Conservation (phyloP, 2,113 vertebrate species). For the Chloropsis hardwickii region DNA sequence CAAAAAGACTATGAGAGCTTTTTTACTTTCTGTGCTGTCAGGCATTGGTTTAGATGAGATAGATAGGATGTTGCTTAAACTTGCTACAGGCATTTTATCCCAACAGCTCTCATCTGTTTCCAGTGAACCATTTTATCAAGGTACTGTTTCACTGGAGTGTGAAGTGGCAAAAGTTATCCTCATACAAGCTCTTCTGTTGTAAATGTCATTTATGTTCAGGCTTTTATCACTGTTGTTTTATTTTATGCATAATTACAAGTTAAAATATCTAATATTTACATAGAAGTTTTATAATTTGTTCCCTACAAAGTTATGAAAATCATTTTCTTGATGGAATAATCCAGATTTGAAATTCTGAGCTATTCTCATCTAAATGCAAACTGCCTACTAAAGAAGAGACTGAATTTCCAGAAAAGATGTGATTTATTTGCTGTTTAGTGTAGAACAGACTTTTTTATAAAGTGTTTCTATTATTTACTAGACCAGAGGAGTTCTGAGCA, state of each 20-base stretch:
- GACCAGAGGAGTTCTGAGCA: neutral
- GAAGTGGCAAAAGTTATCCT: conserved; percentile 24
- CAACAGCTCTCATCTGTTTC: conserved; percentile 54
- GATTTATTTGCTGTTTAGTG: neutral
- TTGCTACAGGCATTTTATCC: conserved; percentile 36
- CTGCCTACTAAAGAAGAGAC: neutral
- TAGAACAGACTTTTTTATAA: fast-evolving
- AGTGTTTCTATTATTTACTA: neutral
- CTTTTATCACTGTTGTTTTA: neutral
- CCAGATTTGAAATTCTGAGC: neutral
- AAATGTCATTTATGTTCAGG: neutral
- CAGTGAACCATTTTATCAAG: conserved; percentile 58
- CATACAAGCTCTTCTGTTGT: neutral
- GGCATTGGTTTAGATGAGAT: neutral
- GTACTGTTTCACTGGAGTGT: conserved; percentile 52
- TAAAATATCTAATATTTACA: neutral
- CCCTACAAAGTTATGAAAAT: neutral
- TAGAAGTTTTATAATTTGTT: neutral
- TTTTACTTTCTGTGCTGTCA: conserved; percentile 10
- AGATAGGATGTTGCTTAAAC: conserved; percentile 16
- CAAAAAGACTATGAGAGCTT: neutral
- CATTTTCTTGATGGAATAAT: neutral
- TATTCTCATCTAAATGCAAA: neutral
- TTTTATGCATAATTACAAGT: neutral
- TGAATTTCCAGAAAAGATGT: neutral